Conservation (phyloP, 2,113 vertebrate species). For the Dipodomys stephensi region DNA sequence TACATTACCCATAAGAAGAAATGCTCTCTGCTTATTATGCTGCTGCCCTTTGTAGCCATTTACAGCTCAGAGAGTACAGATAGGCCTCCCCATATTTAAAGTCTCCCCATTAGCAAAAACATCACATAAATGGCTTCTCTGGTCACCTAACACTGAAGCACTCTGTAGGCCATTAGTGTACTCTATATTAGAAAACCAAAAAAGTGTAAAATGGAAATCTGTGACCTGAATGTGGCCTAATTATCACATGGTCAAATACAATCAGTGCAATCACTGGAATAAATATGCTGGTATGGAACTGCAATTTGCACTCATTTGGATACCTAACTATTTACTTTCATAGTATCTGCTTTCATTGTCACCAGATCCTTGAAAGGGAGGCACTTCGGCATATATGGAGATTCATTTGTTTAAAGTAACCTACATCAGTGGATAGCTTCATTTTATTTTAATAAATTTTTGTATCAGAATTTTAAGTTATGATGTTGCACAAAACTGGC, state of each 20-base stretch:
- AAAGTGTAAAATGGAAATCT: constrained; percentile 59
- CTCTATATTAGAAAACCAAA: constrained; percentile 55
- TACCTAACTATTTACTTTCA: neutral
- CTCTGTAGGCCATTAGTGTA: constrained; percentile 36
- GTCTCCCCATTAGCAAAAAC: constrained; percentile 43
- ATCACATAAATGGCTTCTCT: constrained; percentile 57
- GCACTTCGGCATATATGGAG: neutral
- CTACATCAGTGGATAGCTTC: neutral
- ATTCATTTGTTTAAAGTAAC: constrained; percentile 37
- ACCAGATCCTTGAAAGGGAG: neutral
- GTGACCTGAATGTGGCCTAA: constrained; percentile 59
- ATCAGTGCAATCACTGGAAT: constrained; percentile 45
- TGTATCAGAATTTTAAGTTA: neutral
- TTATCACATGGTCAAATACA: constrained; percentile 60
- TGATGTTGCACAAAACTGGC: neutral
- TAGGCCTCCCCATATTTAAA: neutral
- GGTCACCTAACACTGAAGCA: constrained; percentile 36
- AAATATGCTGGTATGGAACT: constrained; percentile 19
- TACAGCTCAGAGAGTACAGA: neutral
- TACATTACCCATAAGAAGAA: neutral
- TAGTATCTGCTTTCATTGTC: neutral
- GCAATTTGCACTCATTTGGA: constrained; percentile 35
- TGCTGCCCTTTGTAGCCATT: neutral
- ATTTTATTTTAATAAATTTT: neutral
- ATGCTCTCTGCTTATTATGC: neutral